Conservation (phyloP, 2,113 vertebrate genomes). For the Silurus glanis region DNA sequence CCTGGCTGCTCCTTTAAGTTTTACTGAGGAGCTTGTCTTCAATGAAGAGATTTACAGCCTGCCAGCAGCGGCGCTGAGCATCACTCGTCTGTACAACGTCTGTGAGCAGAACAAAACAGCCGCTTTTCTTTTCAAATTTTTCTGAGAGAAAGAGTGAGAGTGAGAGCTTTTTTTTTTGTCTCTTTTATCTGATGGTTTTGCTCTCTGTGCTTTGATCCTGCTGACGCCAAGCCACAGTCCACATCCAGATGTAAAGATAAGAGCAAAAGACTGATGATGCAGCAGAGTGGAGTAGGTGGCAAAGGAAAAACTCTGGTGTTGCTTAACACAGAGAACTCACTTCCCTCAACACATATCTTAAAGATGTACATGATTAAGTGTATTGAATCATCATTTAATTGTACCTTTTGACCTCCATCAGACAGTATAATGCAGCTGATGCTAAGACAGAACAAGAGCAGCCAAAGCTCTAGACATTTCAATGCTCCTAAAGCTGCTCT, state of each 20-base stretch:
- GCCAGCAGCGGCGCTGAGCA: conserved; percentile 35
- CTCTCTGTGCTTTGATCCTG: conserved; percentile 31
- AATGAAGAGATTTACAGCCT: conserved; percentile 45
- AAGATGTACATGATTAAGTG: background rate
- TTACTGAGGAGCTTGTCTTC: conserved; percentile 2
- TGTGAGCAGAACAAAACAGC: conserved; percentile 12
- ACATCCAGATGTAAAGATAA: conserved; percentile 27
- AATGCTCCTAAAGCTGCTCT: background rate
- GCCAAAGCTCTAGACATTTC: background rate
- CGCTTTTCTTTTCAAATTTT: conserved; percentile 61
- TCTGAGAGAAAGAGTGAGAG: conserved; percentile 49
- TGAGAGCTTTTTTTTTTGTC: conserved; percentile 27
- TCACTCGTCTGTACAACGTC: conserved; percentile 13
- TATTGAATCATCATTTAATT: conserved; percentile 2
- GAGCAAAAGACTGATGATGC: background rate
- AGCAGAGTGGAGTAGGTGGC: background rate
- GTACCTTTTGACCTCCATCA: conserved; percentile 14
- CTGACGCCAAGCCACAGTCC: background rate
- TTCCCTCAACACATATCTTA: background rate
- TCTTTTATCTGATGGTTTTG: conserved; percentile 31
- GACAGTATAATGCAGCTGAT: background rate
- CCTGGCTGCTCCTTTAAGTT: background rate
- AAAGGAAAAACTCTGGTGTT: conserved; percentile 15
- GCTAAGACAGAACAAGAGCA: background rate
- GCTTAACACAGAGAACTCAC: background rate